Evolutionary conservation across 2,113 vertebrate species (phyloP), one percentile per base, ranked within the genome.

Genomic region (Hypocryptadius cinnamomeus): DNA sequence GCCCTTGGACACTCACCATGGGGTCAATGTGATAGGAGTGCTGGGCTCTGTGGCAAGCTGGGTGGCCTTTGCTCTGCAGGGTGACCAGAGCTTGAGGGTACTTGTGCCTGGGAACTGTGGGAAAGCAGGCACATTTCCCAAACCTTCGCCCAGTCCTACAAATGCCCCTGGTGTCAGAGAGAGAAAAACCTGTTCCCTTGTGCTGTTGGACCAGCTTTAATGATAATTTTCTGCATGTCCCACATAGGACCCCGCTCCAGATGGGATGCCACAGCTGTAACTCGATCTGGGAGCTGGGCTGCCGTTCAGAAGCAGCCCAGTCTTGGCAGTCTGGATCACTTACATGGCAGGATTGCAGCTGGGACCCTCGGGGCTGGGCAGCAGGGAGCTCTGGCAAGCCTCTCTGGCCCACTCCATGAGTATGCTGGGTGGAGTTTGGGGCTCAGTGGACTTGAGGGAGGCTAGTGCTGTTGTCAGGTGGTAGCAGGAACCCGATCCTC

Each of bases 11-110:
- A 6, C 53, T 77, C 51, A 40, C 42, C 0, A 0, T 1, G 8
- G 61, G 44, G 48, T 86, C 80, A 76, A 25, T 3, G 1, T 25
- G 40, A 27, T 74, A 35, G 0, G 14, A 42, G 37, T 44, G 17
- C 33, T 0, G 0, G 39, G 30, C 28, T 74, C 56, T 3, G 1
- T 0, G 1, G 53, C 0, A 0, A 68, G 35, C 53, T 3, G 13
- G 45, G 33, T 0, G 0, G 42, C 30, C 60, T 85, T 53, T 1
- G 2, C 40, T 56, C 39, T 85, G 35, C 45, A 24, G 39, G 33
- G 19, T 5, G 6, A 68, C 65, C 44, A 16, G 0, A 0, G 19
- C 11, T 54, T 53, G 3, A 47, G 74, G 51, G 18, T 64, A 28
- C 5, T 61, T 2, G 4, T 53, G 47, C 50, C 45, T 56, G 42